Evolutionary conservation across 2,888 invertebrate species (phyloP).

Genomic region (Itoplectis maculator): DNA sequence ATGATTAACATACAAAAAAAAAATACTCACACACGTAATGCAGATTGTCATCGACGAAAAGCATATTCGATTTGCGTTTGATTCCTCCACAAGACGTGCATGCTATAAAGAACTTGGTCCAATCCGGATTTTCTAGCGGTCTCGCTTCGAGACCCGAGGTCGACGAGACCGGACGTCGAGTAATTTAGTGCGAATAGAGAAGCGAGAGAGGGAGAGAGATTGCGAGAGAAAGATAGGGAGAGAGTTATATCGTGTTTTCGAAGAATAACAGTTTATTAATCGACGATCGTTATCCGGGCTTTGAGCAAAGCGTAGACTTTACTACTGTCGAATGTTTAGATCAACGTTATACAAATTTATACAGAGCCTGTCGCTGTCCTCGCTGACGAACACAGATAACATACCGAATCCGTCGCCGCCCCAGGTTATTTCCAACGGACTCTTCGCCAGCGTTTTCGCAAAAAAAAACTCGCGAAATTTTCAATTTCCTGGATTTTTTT

Average conservation of each 20-base stretch:
- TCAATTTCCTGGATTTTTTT: conserved; percentile 8
- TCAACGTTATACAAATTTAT: conserved; percentile 18
- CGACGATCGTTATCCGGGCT: conserved; percentile 22
- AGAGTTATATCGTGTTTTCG: conserved; percentile 19
- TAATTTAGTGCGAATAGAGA: conserved; percentile 26
- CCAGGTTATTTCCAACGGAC: neutral
- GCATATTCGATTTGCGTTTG: conserved; percentile 26
- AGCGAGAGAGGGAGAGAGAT: conserved; percentile 1
- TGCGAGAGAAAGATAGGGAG: conserved; percentile 12
- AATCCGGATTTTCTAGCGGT: conserved; percentile 23
- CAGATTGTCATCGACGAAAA: conserved; percentile 34
- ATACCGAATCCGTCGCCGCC: conserved; percentile 25
- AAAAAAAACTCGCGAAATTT: conserved; percentile 3
- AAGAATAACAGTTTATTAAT: conserved; percentile 18
- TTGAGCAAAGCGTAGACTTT: conserved; percentile 30
- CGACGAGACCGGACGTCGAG: conserved; percentile 52
- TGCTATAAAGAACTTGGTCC: conserved; percentile 39
- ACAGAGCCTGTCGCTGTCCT: conserved; percentile 19
- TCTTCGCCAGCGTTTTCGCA: neutral
- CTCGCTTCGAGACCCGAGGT: conserved; percentile 33
- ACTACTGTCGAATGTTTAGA: conserved; percentile 32
- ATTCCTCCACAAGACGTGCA: conserved; percentile 31
- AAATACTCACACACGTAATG: conserved; percentile 14
- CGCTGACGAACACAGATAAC: conserved; percentile 25
- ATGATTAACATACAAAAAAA: conserved; percentile 35